Conservation (phyloP, 2,113 vertebrate genomes). For the Corythoichthys intestinalis region DNA sequence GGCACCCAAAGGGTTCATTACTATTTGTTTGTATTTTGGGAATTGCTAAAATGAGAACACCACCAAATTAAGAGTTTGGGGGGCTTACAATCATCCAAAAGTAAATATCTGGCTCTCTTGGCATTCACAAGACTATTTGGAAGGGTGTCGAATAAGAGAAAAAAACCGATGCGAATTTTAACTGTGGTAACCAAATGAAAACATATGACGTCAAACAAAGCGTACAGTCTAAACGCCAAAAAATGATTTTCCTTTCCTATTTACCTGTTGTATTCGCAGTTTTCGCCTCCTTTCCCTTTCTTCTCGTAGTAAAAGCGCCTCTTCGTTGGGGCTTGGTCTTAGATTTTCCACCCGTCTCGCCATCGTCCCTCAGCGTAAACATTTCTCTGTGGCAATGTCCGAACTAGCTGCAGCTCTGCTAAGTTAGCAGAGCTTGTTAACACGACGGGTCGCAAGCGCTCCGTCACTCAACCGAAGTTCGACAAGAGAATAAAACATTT, state of each 20-base stretch:
- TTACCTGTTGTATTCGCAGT: slow-evolving; percentile 87
- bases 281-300: slow-evolving; percentile 87
- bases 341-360: slow-evolving; percentile 76
- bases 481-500: neutral
- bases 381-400: neutral
- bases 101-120: too few species aligned
- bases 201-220: neutral
- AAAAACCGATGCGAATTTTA: neutral
- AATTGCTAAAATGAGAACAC: too few species aligned
- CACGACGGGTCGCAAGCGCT: neutral
- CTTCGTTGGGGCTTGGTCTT: slow-evolving; percentile 88
- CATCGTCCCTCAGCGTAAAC: slow-evolving; percentile 64
- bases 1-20: too few species aligned
- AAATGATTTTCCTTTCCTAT: neutral
- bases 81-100: too few species aligned
- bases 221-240: neutral
- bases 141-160: neutral
- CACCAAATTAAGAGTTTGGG: too few species aligned
- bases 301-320: slow-evolving; percentile 82
- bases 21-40: too few species aligned
- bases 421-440: slow-evolving; percentile 2
- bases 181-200: neutral
- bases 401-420: neutral
- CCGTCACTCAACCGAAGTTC: neutral
- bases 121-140: neutral